Evolutionary conservation across 2,797 vertebrate genomes (phyloP).

Genomic region (Chelmon rostratus): DNA sequence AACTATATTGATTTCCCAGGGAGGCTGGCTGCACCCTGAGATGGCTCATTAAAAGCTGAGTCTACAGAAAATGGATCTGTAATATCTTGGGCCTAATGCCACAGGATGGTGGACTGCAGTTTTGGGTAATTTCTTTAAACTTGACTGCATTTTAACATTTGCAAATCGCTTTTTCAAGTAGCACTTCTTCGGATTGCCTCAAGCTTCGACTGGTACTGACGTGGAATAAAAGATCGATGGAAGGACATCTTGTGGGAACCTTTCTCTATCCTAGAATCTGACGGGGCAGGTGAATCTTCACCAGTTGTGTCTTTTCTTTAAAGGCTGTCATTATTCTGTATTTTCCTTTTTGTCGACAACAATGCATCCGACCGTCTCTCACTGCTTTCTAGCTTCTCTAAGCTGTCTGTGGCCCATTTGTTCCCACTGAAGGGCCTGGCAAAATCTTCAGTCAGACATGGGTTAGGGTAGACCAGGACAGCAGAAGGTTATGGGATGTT

Average conservation of each 20-base stretch:
- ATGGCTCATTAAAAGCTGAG: constrained; percentile 51
- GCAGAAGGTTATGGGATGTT: no score
- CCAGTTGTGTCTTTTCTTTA: neutral
- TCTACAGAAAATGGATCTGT: constrained; percentile 49
- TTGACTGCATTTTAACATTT: constrained; percentile 20
- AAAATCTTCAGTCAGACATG: no score
- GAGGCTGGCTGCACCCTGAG: constrained; percentile 29
- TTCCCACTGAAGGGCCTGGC: no score
- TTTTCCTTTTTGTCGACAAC: neutral
- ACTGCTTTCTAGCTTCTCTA: neutral
- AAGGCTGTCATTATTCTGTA: neutral
- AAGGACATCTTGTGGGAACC: neutral
- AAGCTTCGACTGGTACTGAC: neutral
- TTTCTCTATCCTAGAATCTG: neutral
- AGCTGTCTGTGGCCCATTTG: neutral
- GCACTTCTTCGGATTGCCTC: neutral
- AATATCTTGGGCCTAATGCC: constrained; percentile 25
- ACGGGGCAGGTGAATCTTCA: neutral
- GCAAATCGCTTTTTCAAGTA: constrained; percentile 2
- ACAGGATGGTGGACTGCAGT: constrained; percentile 24
- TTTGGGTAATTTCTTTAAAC: constrained; percentile 23
- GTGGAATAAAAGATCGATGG: constrained; percentile 2
- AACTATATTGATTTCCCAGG: constrained; percentile 49
- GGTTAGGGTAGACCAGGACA: no score
- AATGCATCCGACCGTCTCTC: neutral